Conservation (phyloP, 2,797 vertebrate species). For the Halcyon smyrnensis region DNA sequence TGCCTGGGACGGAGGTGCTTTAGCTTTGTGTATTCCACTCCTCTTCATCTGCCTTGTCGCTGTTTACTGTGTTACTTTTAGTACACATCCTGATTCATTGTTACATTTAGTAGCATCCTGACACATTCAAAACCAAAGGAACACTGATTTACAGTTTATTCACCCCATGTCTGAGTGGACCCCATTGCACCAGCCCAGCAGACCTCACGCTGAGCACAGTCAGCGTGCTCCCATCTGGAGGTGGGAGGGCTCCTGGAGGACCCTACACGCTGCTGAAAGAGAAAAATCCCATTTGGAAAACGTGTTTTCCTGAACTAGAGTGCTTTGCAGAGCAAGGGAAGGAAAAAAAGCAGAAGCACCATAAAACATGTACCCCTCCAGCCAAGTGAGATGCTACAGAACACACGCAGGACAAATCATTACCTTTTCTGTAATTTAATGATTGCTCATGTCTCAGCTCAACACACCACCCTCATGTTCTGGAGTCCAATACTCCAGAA, state of each 20-base stretch:
- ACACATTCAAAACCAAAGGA: background rate
- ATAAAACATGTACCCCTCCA: background rate
- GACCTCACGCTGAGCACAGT: background rate
- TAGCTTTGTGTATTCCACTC: background rate
- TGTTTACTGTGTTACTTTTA: background rate
- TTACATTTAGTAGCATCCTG: background rate
- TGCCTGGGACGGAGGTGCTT: background rate
- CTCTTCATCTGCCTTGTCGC: background rate
- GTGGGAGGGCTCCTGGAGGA: too few relatives aligned
- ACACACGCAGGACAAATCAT: background rate
- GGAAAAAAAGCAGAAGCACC: background rate
- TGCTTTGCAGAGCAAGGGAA: background rate
- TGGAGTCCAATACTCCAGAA: background rate
- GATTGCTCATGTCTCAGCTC: background rate
- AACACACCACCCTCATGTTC: background rate
- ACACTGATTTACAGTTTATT: background rate
- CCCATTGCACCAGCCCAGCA: background rate
- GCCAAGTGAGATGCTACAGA: background rate
- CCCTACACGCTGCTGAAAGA: background rate
- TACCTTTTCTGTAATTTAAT: background rate
- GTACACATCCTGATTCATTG: background rate
- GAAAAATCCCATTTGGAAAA: background rate
- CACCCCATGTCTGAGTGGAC: background rate
- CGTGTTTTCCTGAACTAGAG: background rate
- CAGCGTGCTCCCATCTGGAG: background rate